A percentile compares a stretch with the other conserved stretches of the same genome.
Conservation (phyloP, 2,797 vertebrate genomes). For the Falco columbarius region DNA sequence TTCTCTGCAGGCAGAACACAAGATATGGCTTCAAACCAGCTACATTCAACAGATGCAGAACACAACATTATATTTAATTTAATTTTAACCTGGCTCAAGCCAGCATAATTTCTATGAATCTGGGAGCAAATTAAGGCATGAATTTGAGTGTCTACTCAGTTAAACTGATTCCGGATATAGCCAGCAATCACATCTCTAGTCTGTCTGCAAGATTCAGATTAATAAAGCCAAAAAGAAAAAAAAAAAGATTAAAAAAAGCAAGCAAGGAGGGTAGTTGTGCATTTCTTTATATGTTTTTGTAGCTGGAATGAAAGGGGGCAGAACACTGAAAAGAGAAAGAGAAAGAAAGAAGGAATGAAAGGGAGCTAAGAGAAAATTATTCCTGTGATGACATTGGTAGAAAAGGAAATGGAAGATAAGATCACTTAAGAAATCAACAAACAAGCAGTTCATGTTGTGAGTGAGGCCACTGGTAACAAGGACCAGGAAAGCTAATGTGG, state of each 20-base stretch:
- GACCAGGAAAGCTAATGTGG: not conserved
- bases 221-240: not conserved
- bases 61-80: not conserved
- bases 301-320: not conserved
- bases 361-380: not conserved
- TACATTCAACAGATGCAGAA: not conserved
- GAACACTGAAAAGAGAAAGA: not conserved
- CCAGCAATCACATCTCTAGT: not conserved
- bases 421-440: not conserved
- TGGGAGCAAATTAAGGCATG: not conserved
- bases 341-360: not conserved
- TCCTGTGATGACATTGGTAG: not conserved
- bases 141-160: not conserved
- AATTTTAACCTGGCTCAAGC: not conserved
- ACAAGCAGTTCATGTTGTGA: not conserved
- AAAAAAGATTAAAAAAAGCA: not conserved
- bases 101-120: not conserved
- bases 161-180: not conserved
- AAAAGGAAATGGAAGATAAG: not conserved
- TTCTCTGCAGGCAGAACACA: not conserved
- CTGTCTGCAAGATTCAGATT: not conserved
- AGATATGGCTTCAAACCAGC: not conserved
- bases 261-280: not conserved
- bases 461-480: not conserved
- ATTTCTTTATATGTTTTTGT: not conserved